Evolutionary conservation across 2,888 invertebrate genomes (phyloP).

Genomic region (Drosophila monieri): DNA sequence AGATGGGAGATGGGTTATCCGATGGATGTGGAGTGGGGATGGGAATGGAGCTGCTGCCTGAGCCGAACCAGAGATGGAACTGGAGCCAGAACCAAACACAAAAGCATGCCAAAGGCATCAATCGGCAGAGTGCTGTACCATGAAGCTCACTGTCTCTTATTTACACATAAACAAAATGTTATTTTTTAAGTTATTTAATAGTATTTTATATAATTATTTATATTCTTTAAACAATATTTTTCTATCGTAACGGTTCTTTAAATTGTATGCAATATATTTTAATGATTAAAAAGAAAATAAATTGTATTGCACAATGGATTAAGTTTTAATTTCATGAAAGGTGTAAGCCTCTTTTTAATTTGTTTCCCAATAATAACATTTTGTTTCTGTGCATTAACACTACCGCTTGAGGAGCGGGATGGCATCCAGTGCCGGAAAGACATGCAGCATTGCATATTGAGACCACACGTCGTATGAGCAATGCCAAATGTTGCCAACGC

Average conservation of each 20-base stretch:
- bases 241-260: too few species aligned
- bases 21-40: conserved; percentile 2
- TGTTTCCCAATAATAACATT: not conserved
- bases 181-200: not conserved
- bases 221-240: too few species aligned
- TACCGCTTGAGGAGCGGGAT: conserved; percentile 49
- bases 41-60: not conserved
- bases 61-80: conserved; percentile 8
- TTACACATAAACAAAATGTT: not conserved
- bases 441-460: conserved; percentile 77
- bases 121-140: conserved; percentile 56
- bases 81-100: conserved; percentile 37
- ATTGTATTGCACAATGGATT: not conserved
- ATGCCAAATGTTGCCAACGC: conserved; percentile 64
- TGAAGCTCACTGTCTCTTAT: not conserved
- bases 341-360: not conserved
- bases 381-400: not conserved
- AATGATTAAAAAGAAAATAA: not conserved
- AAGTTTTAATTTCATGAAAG: not conserved
- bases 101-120: conserved; percentile 70
- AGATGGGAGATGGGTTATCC: not conserved
- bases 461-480: conserved; percentile 72
- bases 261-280: not conserved
- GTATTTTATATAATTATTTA: not conserved
- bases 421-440: conserved; percentile 58